Evolutionary conservation across 2,797 vertebrate species (phyloP).

Genomic region (Microctenopoma lineatum): DNA sequence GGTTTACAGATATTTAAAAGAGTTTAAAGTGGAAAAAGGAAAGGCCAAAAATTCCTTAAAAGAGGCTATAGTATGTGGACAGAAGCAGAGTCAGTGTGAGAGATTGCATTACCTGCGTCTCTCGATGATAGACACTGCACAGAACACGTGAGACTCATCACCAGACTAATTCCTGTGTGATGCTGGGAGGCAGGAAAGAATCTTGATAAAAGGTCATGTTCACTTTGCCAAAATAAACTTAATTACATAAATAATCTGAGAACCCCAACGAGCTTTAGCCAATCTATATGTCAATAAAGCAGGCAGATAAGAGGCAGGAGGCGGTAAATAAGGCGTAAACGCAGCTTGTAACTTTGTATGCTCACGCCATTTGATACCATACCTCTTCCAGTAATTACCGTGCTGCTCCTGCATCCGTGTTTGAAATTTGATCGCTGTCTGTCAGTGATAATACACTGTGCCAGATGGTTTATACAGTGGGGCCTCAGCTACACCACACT

Average conservation of each 20-base stretch:
- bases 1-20: too few species aligned
- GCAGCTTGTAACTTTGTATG: conserved; percentile 73
- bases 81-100: neutral
- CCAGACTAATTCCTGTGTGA: conserved; percentile 32
- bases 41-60: too few species aligned
- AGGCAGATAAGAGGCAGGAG: conserved; percentile 59
- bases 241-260: conserved; percentile 78
- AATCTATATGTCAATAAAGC: conserved; percentile 77
- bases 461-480: conserved; percentile 68
- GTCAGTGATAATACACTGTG: conserved; percentile 64
- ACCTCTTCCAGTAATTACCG: conserved; percentile 80
- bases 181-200: conserved; percentile 27
- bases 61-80: neutral
- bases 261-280: conserved; percentile 69
- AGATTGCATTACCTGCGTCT: neutral
- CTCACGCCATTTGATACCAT: conserved; percentile 68
- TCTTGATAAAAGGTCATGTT: conserved; percentile 65
- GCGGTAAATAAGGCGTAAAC: conserved; percentile 69
- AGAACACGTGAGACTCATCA: conserved; percentile 12
- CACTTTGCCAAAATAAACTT: conserved; percentile 71
- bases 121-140: neutral
- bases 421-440: conserved; percentile 75
- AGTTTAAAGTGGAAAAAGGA: too few species aligned
- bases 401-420: conserved; percentile 48
- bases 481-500: conserved; percentile 59